Conservation (phyloP, 2,888 invertebrate genomes). For the Tetanocera ferruginea region DNA sequence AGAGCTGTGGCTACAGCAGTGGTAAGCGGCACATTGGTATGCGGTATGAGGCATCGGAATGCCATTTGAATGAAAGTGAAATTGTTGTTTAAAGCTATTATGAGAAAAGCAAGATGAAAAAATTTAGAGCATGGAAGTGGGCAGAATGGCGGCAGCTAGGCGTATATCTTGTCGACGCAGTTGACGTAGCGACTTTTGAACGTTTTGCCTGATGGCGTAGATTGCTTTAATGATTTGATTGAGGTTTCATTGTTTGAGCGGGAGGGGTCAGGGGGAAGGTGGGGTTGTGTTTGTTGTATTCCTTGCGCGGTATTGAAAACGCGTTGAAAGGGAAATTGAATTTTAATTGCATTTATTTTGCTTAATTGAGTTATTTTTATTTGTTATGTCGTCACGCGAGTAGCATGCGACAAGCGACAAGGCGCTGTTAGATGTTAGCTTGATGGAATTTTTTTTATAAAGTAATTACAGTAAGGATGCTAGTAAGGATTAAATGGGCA, state of each 20-base stretch:
- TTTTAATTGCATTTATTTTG: conserved; percentile 40
- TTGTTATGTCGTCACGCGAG: neutral
- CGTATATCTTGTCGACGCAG: neutral
- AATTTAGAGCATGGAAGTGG: neutral
- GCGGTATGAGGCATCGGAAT: neutral
- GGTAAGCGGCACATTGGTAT: neutral
- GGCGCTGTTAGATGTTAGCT: too few relatives aligned
- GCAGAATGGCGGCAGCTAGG: neutral
- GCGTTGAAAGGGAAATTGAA: conserved; percentile 36
- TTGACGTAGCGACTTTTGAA: neutral
- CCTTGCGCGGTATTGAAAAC: neutral
- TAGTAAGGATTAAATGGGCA: too few relatives aligned
- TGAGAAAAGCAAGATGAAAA: neutral
- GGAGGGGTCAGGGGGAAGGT: too few relatives aligned
- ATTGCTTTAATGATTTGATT: conserved; percentile 13
- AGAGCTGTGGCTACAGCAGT: neutral
- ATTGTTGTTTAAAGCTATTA: neutral
- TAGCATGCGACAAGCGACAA: neutral
- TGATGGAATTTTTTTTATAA: too few relatives aligned
- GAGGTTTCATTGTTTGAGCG: neutral
- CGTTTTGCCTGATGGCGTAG: neutral
- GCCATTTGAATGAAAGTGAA: conserved; percentile 10
- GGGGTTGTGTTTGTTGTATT: neutral
- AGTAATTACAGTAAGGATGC: too few relatives aligned
- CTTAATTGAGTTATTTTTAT: conserved; percentile 25